These are phyloP conservation scores for Brienomyrus longianalis DNA, from an alignment of 2,113 vertebrate genomes.

Conservation along the genomic window DNA sequence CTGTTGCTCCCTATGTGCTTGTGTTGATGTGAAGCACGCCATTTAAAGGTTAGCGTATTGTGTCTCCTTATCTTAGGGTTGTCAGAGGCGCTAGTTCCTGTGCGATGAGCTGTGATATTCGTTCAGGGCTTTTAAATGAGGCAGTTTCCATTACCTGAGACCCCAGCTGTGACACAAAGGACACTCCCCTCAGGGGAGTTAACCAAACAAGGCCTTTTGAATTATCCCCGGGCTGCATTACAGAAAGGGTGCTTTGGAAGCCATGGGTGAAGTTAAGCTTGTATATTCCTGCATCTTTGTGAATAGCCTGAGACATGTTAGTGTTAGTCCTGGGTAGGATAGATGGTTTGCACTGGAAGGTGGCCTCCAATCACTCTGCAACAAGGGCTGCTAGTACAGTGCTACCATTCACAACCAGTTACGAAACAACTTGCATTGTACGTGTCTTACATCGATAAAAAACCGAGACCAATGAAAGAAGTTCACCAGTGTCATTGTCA, in stretches of 20 bases:
- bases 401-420: background rate
- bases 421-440: background rate
- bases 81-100: background rate
- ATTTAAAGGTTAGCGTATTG: background rate
- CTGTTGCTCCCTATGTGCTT: background rate
- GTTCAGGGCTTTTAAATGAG: background rate
- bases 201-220: background rate
- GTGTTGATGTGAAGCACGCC: background rate
- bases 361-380: background rate
- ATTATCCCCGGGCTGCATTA: background rate
- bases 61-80: background rate
- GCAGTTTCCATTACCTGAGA: background rate
- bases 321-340: background rate
- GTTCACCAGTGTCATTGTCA: background rate
- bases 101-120: background rate
- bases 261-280: background rate
- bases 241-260: background rate
- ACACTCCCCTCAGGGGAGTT: background rate
- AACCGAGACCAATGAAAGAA: background rate
- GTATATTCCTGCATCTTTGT: background rate
- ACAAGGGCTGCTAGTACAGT: background rate
- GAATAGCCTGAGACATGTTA: background rate
- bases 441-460: background rate
- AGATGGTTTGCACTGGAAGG: background rate
- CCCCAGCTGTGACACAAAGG: background rate